Evolutionary conservation across 2,888 invertebrate species (phyloP).

Genomic region (Cantharis nigra): DNA sequence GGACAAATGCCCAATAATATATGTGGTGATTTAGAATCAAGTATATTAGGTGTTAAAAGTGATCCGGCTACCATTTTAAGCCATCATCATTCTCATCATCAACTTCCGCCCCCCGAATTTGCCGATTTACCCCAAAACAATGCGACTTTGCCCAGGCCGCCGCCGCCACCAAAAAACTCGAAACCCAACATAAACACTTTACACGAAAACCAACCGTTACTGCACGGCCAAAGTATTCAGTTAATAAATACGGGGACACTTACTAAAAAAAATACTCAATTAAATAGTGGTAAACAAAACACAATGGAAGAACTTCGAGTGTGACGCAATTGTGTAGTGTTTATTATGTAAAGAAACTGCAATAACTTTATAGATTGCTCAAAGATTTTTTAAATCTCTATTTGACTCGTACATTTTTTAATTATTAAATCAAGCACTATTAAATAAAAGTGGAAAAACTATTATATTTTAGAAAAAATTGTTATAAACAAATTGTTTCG

Average conservation of each 20-base stretch:
- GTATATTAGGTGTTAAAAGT: constrained; percentile 63
- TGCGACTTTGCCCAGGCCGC: constrained; percentile 71
- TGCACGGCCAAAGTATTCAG: constrained; percentile 77
- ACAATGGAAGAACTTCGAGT: constrained; percentile 83
- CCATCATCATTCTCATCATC: constrained; percentile 79
- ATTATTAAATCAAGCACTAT: constrained; percentile 4
- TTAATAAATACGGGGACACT: constrained; percentile 77
- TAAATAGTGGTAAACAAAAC: constrained; percentile 65
- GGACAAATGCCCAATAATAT: constrained; percentile 89
- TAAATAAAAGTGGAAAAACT: not conserved
- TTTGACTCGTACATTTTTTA: constrained; percentile 22
- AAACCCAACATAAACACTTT: constrained; percentile 59
- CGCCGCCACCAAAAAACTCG: constrained; percentile 70
- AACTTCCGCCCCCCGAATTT: constrained; percentile 82
- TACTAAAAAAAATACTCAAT: constrained; percentile 74
- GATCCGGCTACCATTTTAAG: constrained; percentile 75
- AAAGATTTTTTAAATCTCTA: constrained; percentile 30
- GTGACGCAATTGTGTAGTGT: constrained; percentile 64
- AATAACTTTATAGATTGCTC: constrained; percentile 38
- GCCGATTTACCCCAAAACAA: constrained; percentile 78
- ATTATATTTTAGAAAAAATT: not conserved
- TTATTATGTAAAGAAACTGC: constrained; percentile 26
- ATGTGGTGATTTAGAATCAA: constrained; percentile 79
- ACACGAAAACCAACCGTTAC: constrained; percentile 65
- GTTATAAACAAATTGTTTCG: not conserved